These are phyloP conservation scores for Apis laboriosa DNA, from an alignment of 1,140 invertebrate species.

Conservation along the genomic window DNA sequence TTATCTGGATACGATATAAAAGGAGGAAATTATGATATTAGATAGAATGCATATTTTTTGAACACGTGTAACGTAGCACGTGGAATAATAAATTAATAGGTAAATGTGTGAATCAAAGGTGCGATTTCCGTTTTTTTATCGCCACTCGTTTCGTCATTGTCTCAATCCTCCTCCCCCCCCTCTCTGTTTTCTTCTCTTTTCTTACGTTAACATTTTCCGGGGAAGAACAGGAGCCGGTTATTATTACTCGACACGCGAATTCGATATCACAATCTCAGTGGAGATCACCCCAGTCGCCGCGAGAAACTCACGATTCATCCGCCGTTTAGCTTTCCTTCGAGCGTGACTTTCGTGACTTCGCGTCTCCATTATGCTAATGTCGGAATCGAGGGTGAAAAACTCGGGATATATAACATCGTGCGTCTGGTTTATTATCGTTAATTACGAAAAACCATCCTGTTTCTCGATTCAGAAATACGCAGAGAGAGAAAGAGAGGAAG, in stretches of 20 bases:
- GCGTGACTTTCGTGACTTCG: not conserved
- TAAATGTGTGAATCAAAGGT: conserved; percentile 5
- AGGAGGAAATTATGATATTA: no score
- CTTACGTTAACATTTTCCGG: not conserved
- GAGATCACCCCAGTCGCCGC: not conserved
- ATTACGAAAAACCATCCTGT: not conserved
- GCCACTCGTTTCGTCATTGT: conserved; percentile 2
- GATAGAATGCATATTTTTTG: no score
- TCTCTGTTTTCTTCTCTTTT: not conserved
- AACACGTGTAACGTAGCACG: no score
- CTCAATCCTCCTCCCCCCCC: no score
- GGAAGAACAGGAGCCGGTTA: conserved; percentile 5
- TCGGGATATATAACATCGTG: not conserved
- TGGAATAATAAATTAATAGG: not conserved
- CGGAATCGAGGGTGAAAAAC: conserved; percentile 5
- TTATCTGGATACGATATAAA: no score
- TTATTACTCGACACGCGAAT: conserved; percentile 18
- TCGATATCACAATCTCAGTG: conserved; percentile 14
- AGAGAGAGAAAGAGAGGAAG: no score
- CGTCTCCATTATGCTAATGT: conserved; percentile 12
- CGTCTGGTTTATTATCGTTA: not conserved
- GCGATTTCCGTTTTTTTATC: not conserved
- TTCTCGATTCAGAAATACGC: not conserved
- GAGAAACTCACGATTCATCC: not conserved
- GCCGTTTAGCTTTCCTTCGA: not conserved